phyloP scores from a whole-genome alignment of 2,888 invertebrate genomes.

The Drosophila fungiperda region DNA sequence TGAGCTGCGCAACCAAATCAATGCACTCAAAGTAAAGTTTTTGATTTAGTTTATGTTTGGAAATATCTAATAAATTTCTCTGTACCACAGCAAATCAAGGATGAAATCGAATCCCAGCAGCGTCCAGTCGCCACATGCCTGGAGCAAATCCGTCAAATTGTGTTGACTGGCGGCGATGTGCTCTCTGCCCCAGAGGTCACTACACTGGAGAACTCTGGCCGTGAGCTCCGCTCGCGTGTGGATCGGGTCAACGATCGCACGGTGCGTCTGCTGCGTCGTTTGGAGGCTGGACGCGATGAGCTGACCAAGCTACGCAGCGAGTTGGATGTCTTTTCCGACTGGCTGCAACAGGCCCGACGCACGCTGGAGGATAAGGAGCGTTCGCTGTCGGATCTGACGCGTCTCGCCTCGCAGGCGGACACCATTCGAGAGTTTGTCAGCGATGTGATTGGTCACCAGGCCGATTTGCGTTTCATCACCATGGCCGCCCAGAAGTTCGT shows the following conservation, averaged over 20 bases:
- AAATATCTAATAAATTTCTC: neutral
- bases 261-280: constrained; percentile 90
- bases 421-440: constrained; percentile 95
- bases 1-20: constrained; percentile 94
- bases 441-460: constrained; percentile 98
- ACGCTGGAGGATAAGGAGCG: constrained; percentile 94
- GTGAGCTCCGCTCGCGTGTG: constrained; percentile 92
- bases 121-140: constrained; percentile 93
- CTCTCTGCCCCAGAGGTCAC: constrained; percentile 96
- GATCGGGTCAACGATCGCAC: constrained; percentile 93
- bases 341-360: constrained; percentile 93
- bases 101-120: constrained; percentile 94
- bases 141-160: constrained; percentile 95
- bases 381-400: constrained; percentile 91
- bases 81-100: constrained; percentile 91
- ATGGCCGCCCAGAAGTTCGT: constrained; percentile 98
- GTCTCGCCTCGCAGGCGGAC: constrained; percentile 90
- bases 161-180: constrained; percentile 95
- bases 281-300: constrained; percentile 93
- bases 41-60: too few relatives aligned
- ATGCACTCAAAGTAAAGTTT: constrained; percentile 88
- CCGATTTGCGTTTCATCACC: constrained; percentile 96
- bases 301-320: constrained; percentile 94
- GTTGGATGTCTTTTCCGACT: constrained; percentile 91
- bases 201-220: constrained; percentile 93